Conservation (phyloP, 2,797 vertebrate species). For the Enteromius anoplus region DNA sequence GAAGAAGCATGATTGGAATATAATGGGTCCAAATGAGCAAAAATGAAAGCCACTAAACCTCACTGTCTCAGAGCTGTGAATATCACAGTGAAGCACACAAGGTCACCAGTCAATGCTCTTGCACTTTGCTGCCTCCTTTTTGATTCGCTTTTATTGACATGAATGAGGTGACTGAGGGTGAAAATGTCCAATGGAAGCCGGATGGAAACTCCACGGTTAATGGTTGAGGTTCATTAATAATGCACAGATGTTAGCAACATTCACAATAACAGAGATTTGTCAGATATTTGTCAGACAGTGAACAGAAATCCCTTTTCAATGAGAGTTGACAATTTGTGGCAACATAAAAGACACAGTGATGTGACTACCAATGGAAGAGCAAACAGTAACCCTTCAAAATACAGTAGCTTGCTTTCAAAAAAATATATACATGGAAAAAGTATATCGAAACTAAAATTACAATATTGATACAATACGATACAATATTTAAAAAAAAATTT, state of each 20-base stretch:
- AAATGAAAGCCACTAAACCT: slow-evolving; percentile 45
- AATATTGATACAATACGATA: neutral
- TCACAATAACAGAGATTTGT: neutral
- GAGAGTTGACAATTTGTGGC: neutral
- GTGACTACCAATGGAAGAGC: neutral
- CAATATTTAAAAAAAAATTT: too few relatives aligned
- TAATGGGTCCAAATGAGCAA: slow-evolving; percentile 39
- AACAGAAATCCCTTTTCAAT: neutral
- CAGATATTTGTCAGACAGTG: neutral
- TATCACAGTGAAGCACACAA: slow-evolving; percentile 24
- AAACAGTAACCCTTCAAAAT: neutral
- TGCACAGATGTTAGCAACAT: slow-evolving; percentile 24
- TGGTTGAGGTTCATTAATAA: slow-evolving; percentile 34
- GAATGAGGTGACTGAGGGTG: slow-evolving; percentile 36
- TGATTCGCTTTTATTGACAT: slow-evolving; percentile 41
- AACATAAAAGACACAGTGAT: neutral
- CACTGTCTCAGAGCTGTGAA: slow-evolving; percentile 32
- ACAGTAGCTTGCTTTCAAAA: neutral
- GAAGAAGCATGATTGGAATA: slow-evolving; percentile 25
- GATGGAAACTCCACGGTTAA: slow-evolving; percentile 35
- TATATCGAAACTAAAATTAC: neutral
- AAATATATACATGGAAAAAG: neutral
- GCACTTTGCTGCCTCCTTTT: slow-evolving; percentile 6
- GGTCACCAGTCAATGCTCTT: slow-evolving; percentile 11
- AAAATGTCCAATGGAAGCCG: slow-evolving; percentile 38